Evolutionary conservation across 2,888 invertebrate genomes (phyloP), one percentile per base, ranked within the genome.

Genomic region (Drosophila recens): DNA sequence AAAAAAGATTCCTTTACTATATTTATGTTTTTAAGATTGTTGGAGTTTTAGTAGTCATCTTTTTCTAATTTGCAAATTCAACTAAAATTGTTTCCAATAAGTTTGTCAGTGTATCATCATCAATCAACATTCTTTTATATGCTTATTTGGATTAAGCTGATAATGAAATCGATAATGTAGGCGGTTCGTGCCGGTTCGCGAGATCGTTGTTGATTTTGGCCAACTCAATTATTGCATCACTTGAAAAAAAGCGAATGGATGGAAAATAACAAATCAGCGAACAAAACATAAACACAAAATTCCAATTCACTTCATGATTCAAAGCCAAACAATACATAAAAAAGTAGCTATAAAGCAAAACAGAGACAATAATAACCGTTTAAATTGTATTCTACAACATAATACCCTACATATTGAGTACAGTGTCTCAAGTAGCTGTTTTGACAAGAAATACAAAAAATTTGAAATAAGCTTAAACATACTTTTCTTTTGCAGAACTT

Each of bases 281-380:
- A 57, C 33, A 58, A 57, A 67, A 74, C 52, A 71, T 69, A 64
- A 70, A 58, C 51, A 67, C 56, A 13, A 64, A 72, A 68, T 67
- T 48, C 33, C 15, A 49, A 57, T 65, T 62, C 34, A 61, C 17
- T 48, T 52, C 13, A 53, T 46, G 34, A 56, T 54, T 53, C 38
- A 30, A 34, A 59, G 40, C 40, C 20, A 52, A 69, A 69, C 61
- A 62, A 17, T 9, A 45, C 15, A 23, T 45, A n/a, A 17, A 13
- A 49, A 42, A 42, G 48, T 33, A 49, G 33, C 30, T 34, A 8
- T 0, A 3, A 45, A 59, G 53, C 63, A 67, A 61, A 69, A 67
- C 46, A 43, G 40, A 58, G 33, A 49, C 30, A 30, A 46, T 15
- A 9, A 36, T 56, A n/a, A 34, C 10, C 27, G 33, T 45, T 40